phyloP scores from a whole-genome alignment of 2,888 invertebrate genomes.

The Calameuta pallipes region DNA sequence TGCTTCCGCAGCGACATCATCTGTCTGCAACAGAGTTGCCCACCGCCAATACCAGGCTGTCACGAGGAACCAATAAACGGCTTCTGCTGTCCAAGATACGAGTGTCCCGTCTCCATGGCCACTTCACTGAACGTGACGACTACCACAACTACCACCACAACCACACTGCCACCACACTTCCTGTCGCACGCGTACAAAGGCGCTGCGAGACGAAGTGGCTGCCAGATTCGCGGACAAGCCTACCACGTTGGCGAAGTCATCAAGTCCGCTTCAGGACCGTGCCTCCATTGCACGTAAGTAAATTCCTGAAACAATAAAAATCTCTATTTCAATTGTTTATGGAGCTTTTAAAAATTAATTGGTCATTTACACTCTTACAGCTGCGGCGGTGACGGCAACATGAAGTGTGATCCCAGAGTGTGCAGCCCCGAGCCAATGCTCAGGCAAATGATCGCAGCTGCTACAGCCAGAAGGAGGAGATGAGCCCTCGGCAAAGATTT shows the following conservation, averaged over 20 bases:
- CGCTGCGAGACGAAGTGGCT: slow-evolving; percentile 80
- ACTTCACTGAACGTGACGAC: slow-evolving; percentile 84
- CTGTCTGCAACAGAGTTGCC: slow-evolving; percentile 94
- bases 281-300: slow-evolving; percentile 94
- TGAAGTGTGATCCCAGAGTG: slow-evolving; percentile 93
- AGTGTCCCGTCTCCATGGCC: slow-evolving; percentile 91
- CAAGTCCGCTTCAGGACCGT: slow-evolving; percentile 88
- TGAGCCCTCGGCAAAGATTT: slow-evolving; percentile 64
- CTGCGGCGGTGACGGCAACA: slow-evolving; percentile 92
- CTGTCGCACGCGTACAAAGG: slow-evolving; percentile 83
- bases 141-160: slow-evolving; percentile 87
- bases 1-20: slow-evolving; percentile 97
- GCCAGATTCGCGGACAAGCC: slow-evolving; percentile 86
- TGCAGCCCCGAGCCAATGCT: slow-evolving; percentile 92
- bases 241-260: slow-evolving; percentile 89
- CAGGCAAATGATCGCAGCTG: slow-evolving; percentile 89
- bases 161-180: slow-evolving; percentile 85
- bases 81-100: slow-evolving; percentile 94
- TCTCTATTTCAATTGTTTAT: slow-evolving; percentile 3
- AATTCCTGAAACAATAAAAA: slow-evolving; percentile 18
- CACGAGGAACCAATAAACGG: slow-evolving; percentile 93
- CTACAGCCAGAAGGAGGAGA: slow-evolving; percentile 79
- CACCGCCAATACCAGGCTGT: slow-evolving; percentile 91
- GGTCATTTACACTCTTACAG: slow-evolving; percentile 68
- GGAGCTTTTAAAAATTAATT: slow-evolving; percentile 8